Percentiles rank a stretch among this genome's conserved stretches.
Evolutionary conservation across 2,888 invertebrate genomes (phyloP).

Genomic region (Tryphoninae sp.): DNA sequence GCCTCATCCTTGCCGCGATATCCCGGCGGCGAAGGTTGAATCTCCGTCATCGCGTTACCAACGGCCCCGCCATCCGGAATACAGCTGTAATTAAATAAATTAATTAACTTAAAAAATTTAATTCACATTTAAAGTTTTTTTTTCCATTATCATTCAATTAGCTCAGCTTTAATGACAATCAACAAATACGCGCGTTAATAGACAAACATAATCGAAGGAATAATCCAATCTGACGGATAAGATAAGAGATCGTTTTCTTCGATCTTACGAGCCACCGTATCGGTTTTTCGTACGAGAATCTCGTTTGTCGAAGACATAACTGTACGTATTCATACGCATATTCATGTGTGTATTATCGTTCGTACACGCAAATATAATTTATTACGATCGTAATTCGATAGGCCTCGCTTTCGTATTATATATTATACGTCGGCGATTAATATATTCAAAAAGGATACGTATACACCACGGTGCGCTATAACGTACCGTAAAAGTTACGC

Average conservation of each 20-base stretch:
- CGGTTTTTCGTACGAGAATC: conserved; percentile 8
- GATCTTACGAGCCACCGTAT: conserved; percentile 49
- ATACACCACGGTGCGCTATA: conserved; percentile 16
- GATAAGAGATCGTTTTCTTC: conserved; percentile 34
- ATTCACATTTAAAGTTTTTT: not conserved
- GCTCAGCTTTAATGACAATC: not conserved
- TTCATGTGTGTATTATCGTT: conserved; percentile 21
- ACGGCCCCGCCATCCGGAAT: conserved; percentile 81
- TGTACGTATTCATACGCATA: conserved; percentile 15
- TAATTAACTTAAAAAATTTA: not conserved
- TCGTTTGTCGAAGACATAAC: conserved; percentile 26
- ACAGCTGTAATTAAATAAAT: conserved; percentile 72
- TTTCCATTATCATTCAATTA: not conserved
- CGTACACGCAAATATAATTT: conserved; percentile 58
- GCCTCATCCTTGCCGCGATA: conserved; percentile 80
- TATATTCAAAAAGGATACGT: conserved; percentile 53
- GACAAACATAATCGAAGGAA: conserved; percentile 20
- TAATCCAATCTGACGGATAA: conserved; percentile 34
- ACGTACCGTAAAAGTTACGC: conserved; percentile 48
- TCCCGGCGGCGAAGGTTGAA: conserved; percentile 80
- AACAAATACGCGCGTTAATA: not conserved
- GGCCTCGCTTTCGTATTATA: conserved; percentile 51
- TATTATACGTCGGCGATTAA: conserved; percentile 56
- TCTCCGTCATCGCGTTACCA: conserved; percentile 81
- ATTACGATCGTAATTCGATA: conserved; percentile 61